Conservation (phyloP, 2,888 invertebrate genomes). For the Philonicus albiceps region DNA sequence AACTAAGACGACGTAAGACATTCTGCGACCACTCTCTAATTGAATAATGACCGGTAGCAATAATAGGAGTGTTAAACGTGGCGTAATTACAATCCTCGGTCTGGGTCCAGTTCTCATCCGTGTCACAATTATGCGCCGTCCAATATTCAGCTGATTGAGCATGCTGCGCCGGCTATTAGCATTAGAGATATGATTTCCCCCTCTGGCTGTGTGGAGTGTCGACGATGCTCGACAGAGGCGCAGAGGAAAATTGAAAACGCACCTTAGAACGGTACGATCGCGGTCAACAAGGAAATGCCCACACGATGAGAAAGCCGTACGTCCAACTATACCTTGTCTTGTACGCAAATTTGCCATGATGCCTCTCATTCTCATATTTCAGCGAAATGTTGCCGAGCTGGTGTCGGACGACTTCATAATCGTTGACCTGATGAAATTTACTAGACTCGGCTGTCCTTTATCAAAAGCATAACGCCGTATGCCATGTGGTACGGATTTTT, state of each 20-base stretch:
- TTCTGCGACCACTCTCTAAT: not conserved
- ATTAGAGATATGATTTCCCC: conserved; percentile 6
- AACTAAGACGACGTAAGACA: not conserved
- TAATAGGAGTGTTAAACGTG: not conserved
- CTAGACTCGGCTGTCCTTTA: conserved; percentile 20
- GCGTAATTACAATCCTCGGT: conserved; percentile 5
- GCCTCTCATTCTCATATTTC: conserved; percentile 26
- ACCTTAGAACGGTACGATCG: not conserved
- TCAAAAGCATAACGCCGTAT: not conserved
- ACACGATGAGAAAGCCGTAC: not conserved
- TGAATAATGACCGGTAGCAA: conserved; percentile 12
- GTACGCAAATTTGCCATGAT: not conserved
- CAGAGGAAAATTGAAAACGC: not conserved
- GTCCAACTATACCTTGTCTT: not conserved
- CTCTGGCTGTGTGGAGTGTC: not conserved
- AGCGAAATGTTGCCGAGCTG: not conserved
- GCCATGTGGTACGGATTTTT: not conserved
- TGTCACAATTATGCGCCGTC: conserved; percentile 6
- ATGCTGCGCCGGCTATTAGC: not conserved
- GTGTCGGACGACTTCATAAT: conserved; percentile 19
- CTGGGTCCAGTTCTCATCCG: not conserved
- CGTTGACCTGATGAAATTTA: conserved; percentile 22
- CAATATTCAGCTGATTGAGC: conserved; percentile 5
- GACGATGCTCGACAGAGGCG: not conserved
- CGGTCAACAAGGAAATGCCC: conserved; percentile 14